Evolutionary conservation across 2,113 vertebrate species (phyloP).

Genomic region (Tupaia tana): DNA sequence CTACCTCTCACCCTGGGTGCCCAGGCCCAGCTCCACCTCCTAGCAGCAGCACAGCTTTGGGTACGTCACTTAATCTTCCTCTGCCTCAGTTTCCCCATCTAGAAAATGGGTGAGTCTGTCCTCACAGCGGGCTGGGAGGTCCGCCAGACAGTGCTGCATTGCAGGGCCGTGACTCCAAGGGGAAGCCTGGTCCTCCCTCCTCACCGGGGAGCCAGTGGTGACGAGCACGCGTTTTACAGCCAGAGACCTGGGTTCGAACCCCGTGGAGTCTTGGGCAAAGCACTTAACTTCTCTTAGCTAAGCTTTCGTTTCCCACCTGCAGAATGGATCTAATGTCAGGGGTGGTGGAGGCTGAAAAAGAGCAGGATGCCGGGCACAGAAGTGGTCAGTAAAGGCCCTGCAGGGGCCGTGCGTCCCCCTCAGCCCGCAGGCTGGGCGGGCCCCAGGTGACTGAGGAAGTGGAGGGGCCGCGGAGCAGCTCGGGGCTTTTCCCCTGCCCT

Average conservation of each 20-base stretch:
- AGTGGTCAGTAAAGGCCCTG: fast-evolving
- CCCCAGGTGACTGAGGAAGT: background rate
- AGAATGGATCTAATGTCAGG: background rate
- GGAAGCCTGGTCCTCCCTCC: fast-evolving
- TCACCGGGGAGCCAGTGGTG: fast-evolving
- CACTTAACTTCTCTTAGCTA: background rate
- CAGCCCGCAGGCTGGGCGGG: too few species aligned
- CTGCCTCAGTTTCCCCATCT: slow-evolving; percentile 39
- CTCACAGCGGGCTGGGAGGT: background rate
- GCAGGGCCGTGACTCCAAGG: fast-evolving
- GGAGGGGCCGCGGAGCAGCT: background rate
- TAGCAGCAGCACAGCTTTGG: fast-evolving
- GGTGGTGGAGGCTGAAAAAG: background rate
- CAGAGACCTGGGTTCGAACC: background rate
- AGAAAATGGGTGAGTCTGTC: background rate
- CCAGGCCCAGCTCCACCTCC: background rate
- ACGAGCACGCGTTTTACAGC: background rate
- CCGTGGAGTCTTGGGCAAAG: background rate
- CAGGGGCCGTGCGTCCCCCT: too few species aligned
- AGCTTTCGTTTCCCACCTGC: background rate
- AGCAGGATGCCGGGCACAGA: background rate
- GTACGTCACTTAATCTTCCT: background rate
- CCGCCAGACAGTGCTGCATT: fast-evolving
- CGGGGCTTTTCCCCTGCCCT: background rate
- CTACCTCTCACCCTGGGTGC: background rate